Evolutionary conservation across 2,113 vertebrate species (phyloP).

Genomic region (Rhegmatorhina hoffmannsi): DNA sequence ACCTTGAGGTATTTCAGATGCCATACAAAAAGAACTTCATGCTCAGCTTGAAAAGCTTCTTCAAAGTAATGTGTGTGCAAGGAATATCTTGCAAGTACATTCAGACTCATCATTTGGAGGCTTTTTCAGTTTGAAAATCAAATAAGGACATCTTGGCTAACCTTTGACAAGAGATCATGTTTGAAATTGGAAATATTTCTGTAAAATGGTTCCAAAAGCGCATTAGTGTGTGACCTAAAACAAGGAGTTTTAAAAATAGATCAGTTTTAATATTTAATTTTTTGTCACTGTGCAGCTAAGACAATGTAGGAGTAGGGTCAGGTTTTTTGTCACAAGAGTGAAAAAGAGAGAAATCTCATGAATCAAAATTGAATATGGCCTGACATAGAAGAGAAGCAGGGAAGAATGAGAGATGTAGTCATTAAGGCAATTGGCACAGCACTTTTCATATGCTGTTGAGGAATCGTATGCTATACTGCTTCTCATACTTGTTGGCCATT

Average conservation of each 20-base stretch:
- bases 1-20: not conserved
- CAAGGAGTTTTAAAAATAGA: not conserved
- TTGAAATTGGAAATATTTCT: not conserved
- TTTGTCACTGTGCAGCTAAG: not conserved
- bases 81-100: not conserved
- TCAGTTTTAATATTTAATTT: not conserved
- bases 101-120: not conserved
- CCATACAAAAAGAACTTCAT: not conserved
- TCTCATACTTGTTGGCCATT: not conserved
- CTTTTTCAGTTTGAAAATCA: not conserved
- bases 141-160: not conserved
- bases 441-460: not conserved
- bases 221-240: not conserved
- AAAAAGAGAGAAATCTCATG: not conserved
- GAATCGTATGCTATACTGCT: not conserved
- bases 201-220: not conserved
- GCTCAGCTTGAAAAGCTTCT: not conserved
- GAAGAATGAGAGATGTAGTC: not conserved
- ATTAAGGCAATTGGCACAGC: not conserved
- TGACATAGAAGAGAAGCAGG: not conserved
- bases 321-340: not conserved
- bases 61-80: not conserved
- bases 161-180: not conserved
- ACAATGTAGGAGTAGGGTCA: not conserved
- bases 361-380: not conserved